A percentile compares a stretch with the other conserved stretches of the same genome.
phyloP scores from a whole-genome alignment of 1,140 invertebrate genomes.

The Saccostrea echinata region DNA sequence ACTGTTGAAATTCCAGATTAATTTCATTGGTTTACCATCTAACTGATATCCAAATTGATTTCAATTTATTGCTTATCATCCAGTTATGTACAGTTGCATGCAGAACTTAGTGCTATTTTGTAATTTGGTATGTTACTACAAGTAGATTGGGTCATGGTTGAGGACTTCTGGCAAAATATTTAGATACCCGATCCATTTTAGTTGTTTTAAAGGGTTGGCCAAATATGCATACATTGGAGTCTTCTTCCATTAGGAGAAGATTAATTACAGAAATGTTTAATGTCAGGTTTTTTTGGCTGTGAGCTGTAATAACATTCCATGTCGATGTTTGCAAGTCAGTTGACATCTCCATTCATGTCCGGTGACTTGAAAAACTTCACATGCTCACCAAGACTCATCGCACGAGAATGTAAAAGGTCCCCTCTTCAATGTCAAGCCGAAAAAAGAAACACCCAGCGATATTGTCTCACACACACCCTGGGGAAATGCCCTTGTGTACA shows the following conservation, averaged over 20 bases:
- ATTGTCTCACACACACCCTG: neutral
- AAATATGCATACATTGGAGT: neutral
- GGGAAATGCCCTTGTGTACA: constrained; percentile 3
- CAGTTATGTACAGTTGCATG: neutral
- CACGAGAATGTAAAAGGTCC: constrained; percentile 16
- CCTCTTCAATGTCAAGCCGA: neutral
- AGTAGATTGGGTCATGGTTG: neutral
- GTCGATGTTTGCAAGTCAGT: constrained; percentile 31
- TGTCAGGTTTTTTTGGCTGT: constrained; percentile 5
- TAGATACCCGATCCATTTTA: neutral
- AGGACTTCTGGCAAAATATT: neutral
- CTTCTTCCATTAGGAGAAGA: neutral
- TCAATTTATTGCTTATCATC: constrained; percentile 24
- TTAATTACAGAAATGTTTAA: neutral
- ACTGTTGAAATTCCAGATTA: neutral
- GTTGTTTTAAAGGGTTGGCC: neutral
- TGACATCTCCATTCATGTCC: constrained; percentile 34
- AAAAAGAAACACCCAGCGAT: constrained; percentile 13
- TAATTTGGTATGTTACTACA: neutral
- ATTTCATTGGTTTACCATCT: constrained; percentile 28
- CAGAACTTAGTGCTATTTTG: neutral
- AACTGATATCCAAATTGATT: neutral
- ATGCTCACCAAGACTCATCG: constrained; percentile 1
- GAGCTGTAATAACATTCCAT: constrained; percentile 18
- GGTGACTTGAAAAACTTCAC: constrained; percentile 2